Evolutionary conservation across 1,140 invertebrate species (phyloP).

Genomic region (Lysiphlebus fabarum): DNA sequence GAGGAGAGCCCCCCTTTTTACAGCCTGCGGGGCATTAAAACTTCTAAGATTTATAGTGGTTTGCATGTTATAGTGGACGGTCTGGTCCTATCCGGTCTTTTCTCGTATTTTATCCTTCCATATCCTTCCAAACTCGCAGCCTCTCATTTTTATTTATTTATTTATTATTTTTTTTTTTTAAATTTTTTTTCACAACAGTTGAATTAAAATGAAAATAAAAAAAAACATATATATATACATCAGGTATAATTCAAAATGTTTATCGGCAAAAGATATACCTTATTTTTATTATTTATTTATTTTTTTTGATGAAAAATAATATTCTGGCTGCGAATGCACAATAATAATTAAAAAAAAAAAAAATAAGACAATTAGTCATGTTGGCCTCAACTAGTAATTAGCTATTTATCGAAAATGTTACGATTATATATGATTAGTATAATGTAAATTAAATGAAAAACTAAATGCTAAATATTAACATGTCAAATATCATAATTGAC

Average conservation of each 20-base stretch:
- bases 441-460: not conserved
- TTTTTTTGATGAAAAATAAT: not conserved
- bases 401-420: constrained; percentile 29
- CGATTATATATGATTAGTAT: constrained; percentile 27
- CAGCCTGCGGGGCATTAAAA: constrained; percentile 51
- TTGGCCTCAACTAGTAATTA: constrained; percentile 27
- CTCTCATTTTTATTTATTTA: constrained; percentile 16
- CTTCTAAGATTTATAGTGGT: constrained; percentile 54
- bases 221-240: not conserved
- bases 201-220: not conserved
- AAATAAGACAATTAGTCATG: not conserved
- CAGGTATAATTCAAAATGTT: not conserved
- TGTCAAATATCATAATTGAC: no score
- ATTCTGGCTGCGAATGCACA: not conserved
- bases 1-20: constrained; percentile 21
- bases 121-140: no score
- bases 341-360: not conserved
- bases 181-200: not conserved
- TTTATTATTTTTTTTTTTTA: constrained; percentile 20
- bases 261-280: not conserved
- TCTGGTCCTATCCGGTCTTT: constrained; percentile 18
- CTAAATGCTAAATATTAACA: no score
- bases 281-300: no score
- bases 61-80: constrained; percentile 27
- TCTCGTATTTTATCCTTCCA: constrained; percentile 1